These are phyloP conservation scores for Hybognathus amarus DNA, from an alignment of 2,797 vertebrate species.

Conservation along the genomic window DNA sequence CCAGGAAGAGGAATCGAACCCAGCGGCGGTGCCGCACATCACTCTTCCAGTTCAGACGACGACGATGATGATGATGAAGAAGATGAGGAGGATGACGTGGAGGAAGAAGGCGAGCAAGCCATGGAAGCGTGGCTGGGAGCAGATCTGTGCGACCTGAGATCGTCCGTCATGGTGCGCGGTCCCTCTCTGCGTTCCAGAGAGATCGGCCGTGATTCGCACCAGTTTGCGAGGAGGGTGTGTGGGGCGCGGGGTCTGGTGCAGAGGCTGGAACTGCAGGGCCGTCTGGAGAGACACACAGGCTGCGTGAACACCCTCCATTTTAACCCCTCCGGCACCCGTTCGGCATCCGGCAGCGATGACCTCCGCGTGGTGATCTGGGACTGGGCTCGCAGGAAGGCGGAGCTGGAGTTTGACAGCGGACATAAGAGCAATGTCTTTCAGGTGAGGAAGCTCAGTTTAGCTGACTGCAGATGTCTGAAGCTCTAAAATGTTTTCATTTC, in stretches of 20 bases:
- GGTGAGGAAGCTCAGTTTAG: conserved; percentile 73
- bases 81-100: conserved; percentile 82
- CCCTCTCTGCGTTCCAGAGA: conserved; percentile 85
- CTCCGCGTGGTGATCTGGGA: conserved; percentile 95
- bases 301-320: conserved; percentile 99
- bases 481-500: background rate
- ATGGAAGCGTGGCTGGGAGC: conserved; percentile 92
- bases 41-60: conserved; percentile 84
- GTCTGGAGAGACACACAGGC: conserved; percentile 89
- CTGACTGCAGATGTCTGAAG: background rate
- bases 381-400: conserved; percentile 86
- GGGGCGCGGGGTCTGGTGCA: conserved; percentile 91
- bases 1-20: conserved; percentile 78
- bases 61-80: conserved; percentile 75
- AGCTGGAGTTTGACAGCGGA: conserved; percentile 94
- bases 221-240: conserved; percentile 89
- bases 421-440: conserved; percentile 99
- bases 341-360: conserved; percentile 95
- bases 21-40: conserved; percentile 72
- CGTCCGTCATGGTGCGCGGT: conserved; percentile 85
- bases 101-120: conserved; percentile 86
- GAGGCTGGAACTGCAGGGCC: conserved; percentile 88
- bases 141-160: conserved; percentile 83
- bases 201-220: conserved; percentile 81
- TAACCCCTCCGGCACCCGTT: conserved; percentile 91